Conservation (phyloP, 23 tunicate genomes). For the Diplosoma virens region DNA sequence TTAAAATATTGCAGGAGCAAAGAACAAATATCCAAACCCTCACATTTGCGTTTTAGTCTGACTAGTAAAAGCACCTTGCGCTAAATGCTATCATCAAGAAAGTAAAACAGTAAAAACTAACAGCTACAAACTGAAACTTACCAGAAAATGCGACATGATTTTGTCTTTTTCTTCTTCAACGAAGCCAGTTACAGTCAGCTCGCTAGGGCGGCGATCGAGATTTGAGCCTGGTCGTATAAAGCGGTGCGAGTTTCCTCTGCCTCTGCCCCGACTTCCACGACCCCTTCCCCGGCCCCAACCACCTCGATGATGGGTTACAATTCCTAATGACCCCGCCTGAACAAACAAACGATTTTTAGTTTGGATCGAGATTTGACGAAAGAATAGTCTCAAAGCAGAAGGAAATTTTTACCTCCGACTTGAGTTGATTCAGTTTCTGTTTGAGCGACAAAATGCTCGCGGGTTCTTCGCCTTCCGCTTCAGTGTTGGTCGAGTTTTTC, state of each 20-base stretch:
- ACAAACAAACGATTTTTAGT: neutral
- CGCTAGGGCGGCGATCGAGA: conserved; percentile 89
- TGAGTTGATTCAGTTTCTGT: conserved; percentile 62
- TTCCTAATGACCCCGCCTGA: conserved; percentile 71
- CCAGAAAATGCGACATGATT: conserved; percentile 82
- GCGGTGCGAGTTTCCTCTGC: conserved; percentile 55
- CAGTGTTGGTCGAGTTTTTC: too few relatives aligned
- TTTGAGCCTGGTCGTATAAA: conserved; percentile 77
- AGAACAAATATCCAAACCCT: neutral
- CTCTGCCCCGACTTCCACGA: conserved; percentile 61
- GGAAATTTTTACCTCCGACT: conserved; percentile 42
- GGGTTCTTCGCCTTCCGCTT: too few relatives aligned
- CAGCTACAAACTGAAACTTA: neutral
- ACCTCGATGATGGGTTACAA: conserved; percentile 46
- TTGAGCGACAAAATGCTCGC: conserved; percentile 38
- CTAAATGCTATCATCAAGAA: neutral
- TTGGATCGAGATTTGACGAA: neutral
- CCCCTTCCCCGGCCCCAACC: conserved; percentile 33
- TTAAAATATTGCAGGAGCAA: neutral
- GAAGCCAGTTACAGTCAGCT: conserved; percentile 81
- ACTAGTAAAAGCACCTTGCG: neutral
- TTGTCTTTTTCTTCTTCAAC: conserved; percentile 87
- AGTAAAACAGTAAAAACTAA: neutral
- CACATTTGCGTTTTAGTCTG: neutral
- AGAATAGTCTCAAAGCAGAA: neutral